phyloP scores from a whole-genome alignment of 1,140 invertebrate genomes.

The Schlechtendalia chinensis region DNA sequence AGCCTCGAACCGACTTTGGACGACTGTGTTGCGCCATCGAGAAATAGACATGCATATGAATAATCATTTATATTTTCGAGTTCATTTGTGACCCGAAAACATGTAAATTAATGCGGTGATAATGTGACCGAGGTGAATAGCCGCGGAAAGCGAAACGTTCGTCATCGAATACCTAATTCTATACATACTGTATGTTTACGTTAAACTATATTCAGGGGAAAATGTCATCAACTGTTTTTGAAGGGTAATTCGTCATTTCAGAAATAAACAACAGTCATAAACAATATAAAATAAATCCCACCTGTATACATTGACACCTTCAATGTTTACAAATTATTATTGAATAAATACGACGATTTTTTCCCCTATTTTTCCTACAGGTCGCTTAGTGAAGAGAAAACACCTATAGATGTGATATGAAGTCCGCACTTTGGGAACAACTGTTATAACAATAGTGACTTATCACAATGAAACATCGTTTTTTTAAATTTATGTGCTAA shows the following conservation, averaged over 20 bases:
- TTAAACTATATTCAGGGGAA: background rate
- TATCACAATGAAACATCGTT: background rate
- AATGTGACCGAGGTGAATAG: slow-evolving; percentile 36
- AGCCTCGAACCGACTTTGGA: background rate
- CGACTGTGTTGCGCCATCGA: background rate
- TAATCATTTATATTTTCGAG: slow-evolving; percentile 36
- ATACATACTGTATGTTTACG: background rate
- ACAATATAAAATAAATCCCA: background rate
- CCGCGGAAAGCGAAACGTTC: slow-evolving; percentile 41
- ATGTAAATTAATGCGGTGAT: slow-evolving; percentile 46
- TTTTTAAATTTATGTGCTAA: background rate
- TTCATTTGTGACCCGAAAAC: slow-evolving; percentile 14
- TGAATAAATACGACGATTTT: background rate
- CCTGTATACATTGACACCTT: slow-evolving; percentile 10
- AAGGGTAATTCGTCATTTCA: slow-evolving; percentile 4
- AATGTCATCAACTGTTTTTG: background rate
- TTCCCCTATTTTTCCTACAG: background rate
- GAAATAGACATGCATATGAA: background rate
- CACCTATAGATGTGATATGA: background rate
- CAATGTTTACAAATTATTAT: background rate
- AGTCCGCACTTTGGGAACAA: slow-evolving; percentile 16
- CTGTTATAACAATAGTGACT: slow-evolving; percentile 22
- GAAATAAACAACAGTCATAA: background rate
- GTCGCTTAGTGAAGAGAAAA: background rate
- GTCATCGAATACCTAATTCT: background rate